phyloP scores from a whole-genome alignment of 2,113 vertebrate genomes.

The Pluvialis apricaria region DNA sequence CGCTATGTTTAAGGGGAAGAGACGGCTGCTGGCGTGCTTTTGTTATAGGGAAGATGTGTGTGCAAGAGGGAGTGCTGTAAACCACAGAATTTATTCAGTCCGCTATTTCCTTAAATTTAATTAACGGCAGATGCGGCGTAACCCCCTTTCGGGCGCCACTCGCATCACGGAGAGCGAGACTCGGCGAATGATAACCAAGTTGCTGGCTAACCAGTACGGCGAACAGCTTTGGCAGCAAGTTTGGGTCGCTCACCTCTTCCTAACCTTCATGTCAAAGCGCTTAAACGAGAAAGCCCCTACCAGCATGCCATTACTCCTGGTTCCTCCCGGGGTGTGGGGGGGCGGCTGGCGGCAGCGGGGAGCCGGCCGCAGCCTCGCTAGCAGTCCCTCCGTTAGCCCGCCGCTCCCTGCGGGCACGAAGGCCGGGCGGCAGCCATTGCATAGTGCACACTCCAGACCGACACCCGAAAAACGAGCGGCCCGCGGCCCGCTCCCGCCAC shows the following conservation, averaged over 20 bases:
- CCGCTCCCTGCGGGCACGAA: not conserved
- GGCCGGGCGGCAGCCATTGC: not conserved
- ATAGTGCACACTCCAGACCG: conserved; percentile 20
- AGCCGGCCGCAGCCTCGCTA: not conserved
- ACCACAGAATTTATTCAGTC: conserved; percentile 10
- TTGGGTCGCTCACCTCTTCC: conserved; percentile 15
- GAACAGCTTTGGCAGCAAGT: conserved; percentile 51
- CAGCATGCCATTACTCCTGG: not conserved
- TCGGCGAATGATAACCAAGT: not conserved
- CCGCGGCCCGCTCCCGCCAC: not conserved
- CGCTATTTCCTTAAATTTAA: not conserved
- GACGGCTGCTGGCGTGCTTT: conserved; percentile 20
- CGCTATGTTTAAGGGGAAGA: conserved; percentile 11
- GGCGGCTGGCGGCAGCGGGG: not conserved
- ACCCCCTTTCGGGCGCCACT: not conserved
- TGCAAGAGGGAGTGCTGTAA: conserved; percentile 45
- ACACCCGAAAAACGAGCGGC: not conserved
- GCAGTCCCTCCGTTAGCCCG: not conserved
- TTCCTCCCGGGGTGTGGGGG: not conserved
- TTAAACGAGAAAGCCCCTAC: not conserved
- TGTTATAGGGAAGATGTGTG: conserved; percentile 7
- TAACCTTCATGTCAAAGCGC: conserved; percentile 36
- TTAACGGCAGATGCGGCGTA: not conserved
- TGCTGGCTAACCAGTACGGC: conserved; percentile 10
- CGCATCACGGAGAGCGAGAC: not conserved